Evolutionary conservation across 2,888 invertebrate genomes (phyloP).

Genomic region (Lepidocyrtinus sp.): DNA sequence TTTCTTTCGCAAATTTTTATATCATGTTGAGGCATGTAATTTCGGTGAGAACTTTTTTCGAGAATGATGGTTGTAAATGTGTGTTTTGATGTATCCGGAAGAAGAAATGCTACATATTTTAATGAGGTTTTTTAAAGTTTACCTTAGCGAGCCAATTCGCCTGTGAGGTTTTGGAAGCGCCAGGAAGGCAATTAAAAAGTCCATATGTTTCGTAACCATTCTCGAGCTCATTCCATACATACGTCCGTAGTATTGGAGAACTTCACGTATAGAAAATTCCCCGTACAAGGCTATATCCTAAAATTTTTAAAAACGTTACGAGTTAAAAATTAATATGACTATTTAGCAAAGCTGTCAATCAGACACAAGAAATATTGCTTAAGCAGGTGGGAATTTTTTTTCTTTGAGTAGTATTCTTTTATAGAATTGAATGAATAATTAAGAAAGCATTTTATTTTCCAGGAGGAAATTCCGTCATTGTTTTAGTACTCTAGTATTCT

Average conservation of each 20-base stretch:
- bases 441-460: background rate
- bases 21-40: too few relatives aligned
- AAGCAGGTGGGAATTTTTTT: background rate
- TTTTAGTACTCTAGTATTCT: background rate
- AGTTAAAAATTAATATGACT: background rate
- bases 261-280: conserved; percentile 91
- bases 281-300: conserved; percentile 91
- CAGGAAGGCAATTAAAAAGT: conserved; percentile 58
- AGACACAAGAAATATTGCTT: too few relatives aligned
- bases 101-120: background rate
- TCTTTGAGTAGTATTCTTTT: background rate
- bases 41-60: too few relatives aligned
- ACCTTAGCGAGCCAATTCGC: conserved; percentile 75
- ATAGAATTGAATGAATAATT: background rate
- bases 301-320: conserved; percentile 74
- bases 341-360: background rate
- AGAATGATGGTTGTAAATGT: too few relatives aligned
- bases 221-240: conserved; percentile 60
- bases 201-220: conserved; percentile 51
- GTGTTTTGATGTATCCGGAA: too few relatives aligned
- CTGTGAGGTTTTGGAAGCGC: conserved; percentile 51
- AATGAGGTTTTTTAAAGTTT: conserved; percentile 50
- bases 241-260: conserved; percentile 58
- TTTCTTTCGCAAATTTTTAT: background rate
- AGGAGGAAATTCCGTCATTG: background rate